Evolutionary conservation across 2,888 invertebrate genomes (phyloP).

Genomic region (Catonia carolina): DNA sequence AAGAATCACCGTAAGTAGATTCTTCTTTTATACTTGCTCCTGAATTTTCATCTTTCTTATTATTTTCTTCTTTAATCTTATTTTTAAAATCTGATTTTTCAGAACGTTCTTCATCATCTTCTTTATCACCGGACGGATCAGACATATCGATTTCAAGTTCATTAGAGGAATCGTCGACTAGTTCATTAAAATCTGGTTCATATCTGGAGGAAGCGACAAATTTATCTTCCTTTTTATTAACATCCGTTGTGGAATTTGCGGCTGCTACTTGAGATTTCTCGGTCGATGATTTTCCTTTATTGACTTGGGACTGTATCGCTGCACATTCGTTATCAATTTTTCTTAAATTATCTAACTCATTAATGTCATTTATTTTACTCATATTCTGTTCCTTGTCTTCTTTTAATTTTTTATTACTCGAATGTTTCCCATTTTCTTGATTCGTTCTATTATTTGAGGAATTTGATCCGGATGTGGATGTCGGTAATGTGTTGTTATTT

Average conservation of each 20-base stretch:
- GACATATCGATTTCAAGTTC: constrained; percentile 75
- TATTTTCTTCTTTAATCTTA: constrained; percentile 40
- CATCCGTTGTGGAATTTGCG: not conserved
- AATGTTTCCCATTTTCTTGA: constrained; percentile 10
- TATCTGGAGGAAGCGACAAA: constrained; percentile 45
- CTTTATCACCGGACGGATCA: constrained; percentile 59
- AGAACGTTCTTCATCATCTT: constrained; percentile 48
- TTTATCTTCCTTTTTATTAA: constrained; percentile 13
- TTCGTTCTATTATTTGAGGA: not conserved
- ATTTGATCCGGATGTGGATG: constrained; percentile 29
- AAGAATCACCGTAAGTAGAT: constrained; percentile 19
- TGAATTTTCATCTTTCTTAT: constrained; percentile 31
- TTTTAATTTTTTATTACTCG: constrained; percentile 2
- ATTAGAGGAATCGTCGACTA: constrained; percentile 65
- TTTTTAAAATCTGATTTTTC: constrained; percentile 43
- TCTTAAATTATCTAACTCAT: constrained; percentile 41
- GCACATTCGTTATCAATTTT: constrained; percentile 49
- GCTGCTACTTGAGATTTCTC: not conserved
- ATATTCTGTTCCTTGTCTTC: constrained; percentile 31
- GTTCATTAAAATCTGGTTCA: constrained; percentile 67
- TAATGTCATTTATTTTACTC: constrained; percentile 35
- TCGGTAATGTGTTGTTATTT: constrained; percentile 36
- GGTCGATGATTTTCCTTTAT: constrained; percentile 31
- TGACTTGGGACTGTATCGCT: constrained; percentile 44
- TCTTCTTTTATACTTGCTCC: constrained; percentile 21